Evolutionary conservation across 1,140 invertebrate species (phyloP).

Genomic region (Anadara kagoshimensis): DNA sequence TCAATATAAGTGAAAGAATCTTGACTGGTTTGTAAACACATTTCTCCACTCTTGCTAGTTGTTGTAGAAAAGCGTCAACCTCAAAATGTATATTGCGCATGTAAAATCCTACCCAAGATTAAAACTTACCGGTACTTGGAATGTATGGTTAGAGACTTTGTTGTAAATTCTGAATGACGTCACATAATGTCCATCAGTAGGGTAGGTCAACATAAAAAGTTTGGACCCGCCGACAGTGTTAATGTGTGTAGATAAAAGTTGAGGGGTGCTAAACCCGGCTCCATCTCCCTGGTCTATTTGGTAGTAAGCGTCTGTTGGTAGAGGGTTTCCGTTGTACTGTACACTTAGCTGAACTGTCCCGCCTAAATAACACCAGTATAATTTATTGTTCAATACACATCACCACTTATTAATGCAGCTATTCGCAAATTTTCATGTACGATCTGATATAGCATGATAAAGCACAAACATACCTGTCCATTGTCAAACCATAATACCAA

Average conservation of each 20-base stretch:
- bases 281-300: conserved; percentile 49
- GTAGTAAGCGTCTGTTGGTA: conserved; percentile 42
- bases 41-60: no score
- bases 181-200: conserved; percentile 44
- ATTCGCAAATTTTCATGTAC: no score
- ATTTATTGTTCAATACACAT: neutral
- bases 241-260: neutral
- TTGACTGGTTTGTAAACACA: no score
- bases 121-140: conserved; percentile 39
- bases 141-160: conserved; percentile 39
- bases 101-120: no score
- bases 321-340: conserved; percentile 23
- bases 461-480: no score
- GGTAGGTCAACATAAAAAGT: conserved; percentile 19
- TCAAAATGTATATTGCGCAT: no score
- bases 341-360: conserved; percentile 28
- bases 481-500: no score
- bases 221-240: neutral
- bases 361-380: conserved; percentile 14
- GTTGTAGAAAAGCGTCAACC: no score
- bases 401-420: neutral
- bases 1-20: no score
- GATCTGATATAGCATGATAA: no score
- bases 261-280: neutral
- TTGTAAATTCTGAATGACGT: conserved; percentile 50